Base-by-base conservation (phyloP, 2,113 vertebrate genomes). In the Tetrao urogallus region DNA sequence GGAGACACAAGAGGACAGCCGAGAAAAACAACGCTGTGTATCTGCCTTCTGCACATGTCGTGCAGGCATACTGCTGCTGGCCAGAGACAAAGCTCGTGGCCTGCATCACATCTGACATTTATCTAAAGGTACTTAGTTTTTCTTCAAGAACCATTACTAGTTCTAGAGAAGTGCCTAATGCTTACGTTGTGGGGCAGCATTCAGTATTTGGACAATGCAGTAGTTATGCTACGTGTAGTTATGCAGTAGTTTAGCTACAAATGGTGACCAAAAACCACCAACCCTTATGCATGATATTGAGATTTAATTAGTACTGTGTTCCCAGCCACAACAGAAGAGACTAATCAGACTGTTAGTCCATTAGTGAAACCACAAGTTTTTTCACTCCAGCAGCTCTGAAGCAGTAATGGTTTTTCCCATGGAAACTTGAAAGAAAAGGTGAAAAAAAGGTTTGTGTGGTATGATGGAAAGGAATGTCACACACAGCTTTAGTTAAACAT, bases 391-490 rank as follows among this genome's bases (percentile, higher is more conserved):
- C 88, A 96, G 82, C 38, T 89, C 72, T 87, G 77, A 89, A 88
- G 74, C 45, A 91, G 82, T 89, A 95, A 95, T 87, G 64, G 28
- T 69, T 82, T 96, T 90, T 93, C 91, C 80, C 95, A 96, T 50
- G 89, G 95, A 97, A 92, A 94, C 78, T 81, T 97, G 74, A 95
- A 97, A 95, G 91, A 89, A 86, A 94, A 94, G 90, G 96, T 94
- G 90, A 94, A 97, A 92, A 81, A 97, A 91, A 73, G 90, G 81
- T 92, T 96, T 92, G 91, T 67, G 80, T 86, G 83, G 92, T 88
- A 95, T 89, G 93, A 96, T 86, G 67, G 93, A 96, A 96, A 96
- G 94, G 94, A 97, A 97, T 97, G 95, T 82, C 88, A 96, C 82
- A 92, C 91, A 72, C 43, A 82, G 91, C 83, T 97, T 94, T 94